Percentiles rank a stretch among this genome's conserved stretches.
Evolutionary conservation across 2,888 invertebrate species (phyloP).

Genomic region (Eumerus sabulonum): DNA sequence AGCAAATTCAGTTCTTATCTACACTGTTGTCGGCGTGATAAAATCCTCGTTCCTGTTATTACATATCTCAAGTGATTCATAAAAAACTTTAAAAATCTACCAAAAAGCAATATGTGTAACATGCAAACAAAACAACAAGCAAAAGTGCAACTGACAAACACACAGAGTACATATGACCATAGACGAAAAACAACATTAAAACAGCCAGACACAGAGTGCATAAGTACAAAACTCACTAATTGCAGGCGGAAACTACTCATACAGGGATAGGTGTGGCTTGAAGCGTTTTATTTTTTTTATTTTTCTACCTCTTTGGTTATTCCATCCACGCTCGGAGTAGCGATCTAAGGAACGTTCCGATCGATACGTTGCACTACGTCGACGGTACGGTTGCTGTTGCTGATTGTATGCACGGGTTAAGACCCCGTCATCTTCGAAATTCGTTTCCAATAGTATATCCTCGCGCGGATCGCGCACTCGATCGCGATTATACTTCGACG

Average conservation of each 20-base stretch:
- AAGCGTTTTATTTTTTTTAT: slow-evolving; percentile 11
- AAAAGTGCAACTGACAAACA: slow-evolving; percentile 14
- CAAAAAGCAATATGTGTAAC: slow-evolving; percentile 15
- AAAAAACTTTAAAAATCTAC: background rate
- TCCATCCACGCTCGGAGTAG: slow-evolving; percentile 77
- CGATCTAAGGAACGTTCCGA: slow-evolving; percentile 78
- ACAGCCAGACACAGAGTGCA: background rate
- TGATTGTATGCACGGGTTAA: slow-evolving; percentile 78
- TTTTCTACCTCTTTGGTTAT: slow-evolving; percentile 59
- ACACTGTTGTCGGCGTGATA: too few species aligned
- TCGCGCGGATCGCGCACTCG: slow-evolving; percentile 78
- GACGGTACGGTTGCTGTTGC: slow-evolving; percentile 75
- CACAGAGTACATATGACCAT: slow-evolving; percentile 36
- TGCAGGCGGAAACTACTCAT: slow-evolving; percentile 56
- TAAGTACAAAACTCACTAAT: slow-evolving; percentile 20
- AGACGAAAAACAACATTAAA: slow-evolving; percentile 11
- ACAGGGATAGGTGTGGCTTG: slow-evolving; percentile 51
- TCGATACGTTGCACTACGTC: slow-evolving; percentile 74
- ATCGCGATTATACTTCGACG: slow-evolving; percentile 73
- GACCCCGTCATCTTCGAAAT: slow-evolving; percentile 79
- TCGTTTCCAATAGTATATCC: slow-evolving; percentile 79
- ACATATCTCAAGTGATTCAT: too few species aligned
- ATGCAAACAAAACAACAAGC: slow-evolving; percentile 23
- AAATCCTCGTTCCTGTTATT: too few species aligned
- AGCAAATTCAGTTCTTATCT: slow-evolving; percentile 14